Conservation (phyloP, 2,797 vertebrate species). For the Cyclura pinguis region DNA sequence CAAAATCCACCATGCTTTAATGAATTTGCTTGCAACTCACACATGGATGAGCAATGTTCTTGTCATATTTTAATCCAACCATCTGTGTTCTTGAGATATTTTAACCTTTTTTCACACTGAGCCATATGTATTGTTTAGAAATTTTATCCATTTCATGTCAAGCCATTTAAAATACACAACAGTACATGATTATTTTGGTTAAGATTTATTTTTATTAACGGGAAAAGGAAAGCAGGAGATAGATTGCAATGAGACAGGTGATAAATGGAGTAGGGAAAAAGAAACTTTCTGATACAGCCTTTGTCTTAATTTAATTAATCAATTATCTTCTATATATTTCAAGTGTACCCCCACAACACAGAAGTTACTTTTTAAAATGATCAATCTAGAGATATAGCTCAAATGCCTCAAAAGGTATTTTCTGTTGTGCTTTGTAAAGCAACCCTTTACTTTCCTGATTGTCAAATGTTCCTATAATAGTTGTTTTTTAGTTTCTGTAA, state of each 20-base stretch:
- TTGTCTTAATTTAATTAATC: neutral
- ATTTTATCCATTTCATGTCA: neutral
- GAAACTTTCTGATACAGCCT: neutral
- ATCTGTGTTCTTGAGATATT: conserved; percentile 23
- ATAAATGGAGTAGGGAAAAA: too few relatives aligned
- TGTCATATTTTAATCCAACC: conserved; percentile 24
- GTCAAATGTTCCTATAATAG: too few relatives aligned
- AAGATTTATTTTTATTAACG: neutral
- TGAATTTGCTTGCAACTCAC: neutral
- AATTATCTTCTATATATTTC: neutral
- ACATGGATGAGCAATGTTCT: conserved; percentile 6
- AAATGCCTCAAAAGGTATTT: too few relatives aligned
- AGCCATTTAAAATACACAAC: conserved; percentile 1
- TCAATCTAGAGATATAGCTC: too few relatives aligned
- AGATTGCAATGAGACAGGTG: too few relatives aligned
- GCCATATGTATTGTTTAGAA: neutral
- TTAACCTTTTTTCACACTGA: conserved; percentile 4
- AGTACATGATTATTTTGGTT: neutral
- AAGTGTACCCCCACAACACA: too few relatives aligned
- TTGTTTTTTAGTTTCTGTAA: too few relatives aligned
- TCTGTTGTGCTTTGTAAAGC: too few relatives aligned
- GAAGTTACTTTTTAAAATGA: too few relatives aligned
- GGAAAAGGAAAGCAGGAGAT: too few relatives aligned
- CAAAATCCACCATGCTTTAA: neutral
- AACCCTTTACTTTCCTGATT: too few relatives aligned